phyloP scores from a whole-genome alignment of 2,888 invertebrate genomes.

The Agrotis exclamationis region DNA sequence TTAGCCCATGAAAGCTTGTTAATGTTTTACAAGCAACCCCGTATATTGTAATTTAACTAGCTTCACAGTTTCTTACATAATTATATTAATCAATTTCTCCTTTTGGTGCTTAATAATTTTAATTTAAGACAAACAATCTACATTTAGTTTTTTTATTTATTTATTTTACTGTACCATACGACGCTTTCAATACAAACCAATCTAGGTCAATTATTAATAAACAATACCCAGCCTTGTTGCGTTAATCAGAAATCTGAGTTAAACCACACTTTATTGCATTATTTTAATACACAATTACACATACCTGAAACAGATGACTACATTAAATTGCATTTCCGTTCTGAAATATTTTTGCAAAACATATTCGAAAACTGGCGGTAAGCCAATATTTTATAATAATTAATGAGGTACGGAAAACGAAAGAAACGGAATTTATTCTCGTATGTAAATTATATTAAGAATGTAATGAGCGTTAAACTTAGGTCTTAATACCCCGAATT shows the following conservation, averaged over 20 bases:
- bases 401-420: too few species aligned
- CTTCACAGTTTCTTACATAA: too few species aligned
- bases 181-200: background rate
- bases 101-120: too few species aligned
- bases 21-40: too few species aligned
- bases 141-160: too few species aligned
- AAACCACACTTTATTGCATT: background rate
- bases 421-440: background rate
- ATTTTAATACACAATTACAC: background rate
- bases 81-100: too few species aligned
- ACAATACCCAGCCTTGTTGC: background rate
- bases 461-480: background rate
- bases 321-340: background rate
- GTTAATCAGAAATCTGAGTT: background rate
- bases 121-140: too few species aligned
- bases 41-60: too few species aligned
- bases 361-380: background rate
- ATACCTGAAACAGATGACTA: background rate
- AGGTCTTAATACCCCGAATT: background rate
- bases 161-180: too few species aligned
- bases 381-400: constrained; percentile 20
- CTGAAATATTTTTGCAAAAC: constrained; percentile 4
- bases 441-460: background rate
- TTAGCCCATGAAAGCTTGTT: too few species aligned
- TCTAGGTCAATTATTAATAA: background rate